Percentiles rank a stretch among this genome's conserved stretches.
phyloP scores from a whole-genome alignment of 92 coral and sea anemone species.

The Parazoanthus swiftii region DNA sequence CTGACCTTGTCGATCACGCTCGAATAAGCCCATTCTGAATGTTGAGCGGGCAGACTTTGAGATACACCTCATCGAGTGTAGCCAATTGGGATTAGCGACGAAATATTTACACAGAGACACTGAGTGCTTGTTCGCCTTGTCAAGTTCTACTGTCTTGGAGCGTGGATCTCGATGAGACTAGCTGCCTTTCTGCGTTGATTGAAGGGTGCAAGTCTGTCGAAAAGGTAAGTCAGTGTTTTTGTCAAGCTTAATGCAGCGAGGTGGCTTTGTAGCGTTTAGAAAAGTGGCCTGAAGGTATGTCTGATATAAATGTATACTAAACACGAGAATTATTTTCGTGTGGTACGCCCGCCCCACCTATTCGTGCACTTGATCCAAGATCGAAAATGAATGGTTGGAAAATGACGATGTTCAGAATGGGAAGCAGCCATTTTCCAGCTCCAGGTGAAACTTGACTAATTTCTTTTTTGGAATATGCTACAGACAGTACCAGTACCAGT shows the following conservation, averaged over 20 bases:
- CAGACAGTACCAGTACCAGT: not conserved
- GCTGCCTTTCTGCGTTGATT: not conserved
- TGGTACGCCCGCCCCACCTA: not conserved
- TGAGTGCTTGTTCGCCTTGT: not conserved
- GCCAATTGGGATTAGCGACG: conserved; percentile 16
- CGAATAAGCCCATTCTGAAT: too few relatives aligned
- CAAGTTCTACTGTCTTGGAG: not conserved
- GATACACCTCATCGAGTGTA: not conserved
- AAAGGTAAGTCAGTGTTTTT: not conserved
- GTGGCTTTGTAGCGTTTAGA: not conserved
- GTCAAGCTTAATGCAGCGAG: not conserved
- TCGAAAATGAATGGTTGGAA: not conserved
- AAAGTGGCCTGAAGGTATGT: not conserved
- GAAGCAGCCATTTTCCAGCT: not conserved
- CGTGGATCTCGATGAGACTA: not conserved
- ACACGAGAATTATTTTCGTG: not conserved
- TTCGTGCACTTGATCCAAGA: not conserved
- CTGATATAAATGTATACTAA: not conserved
- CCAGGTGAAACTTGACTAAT: not conserved
- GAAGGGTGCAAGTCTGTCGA: not conserved
- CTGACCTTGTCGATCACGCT: not conserved
- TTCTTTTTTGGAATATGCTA: not conserved
- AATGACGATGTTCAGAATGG: not conserved
- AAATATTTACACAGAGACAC: not conserved
- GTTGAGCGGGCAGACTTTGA: not conserved